Evolutionary conservation across 2,888 invertebrate species (phyloP), one percentile per base, ranked within the genome.

Genomic region (Erebia epiphron): DNA sequence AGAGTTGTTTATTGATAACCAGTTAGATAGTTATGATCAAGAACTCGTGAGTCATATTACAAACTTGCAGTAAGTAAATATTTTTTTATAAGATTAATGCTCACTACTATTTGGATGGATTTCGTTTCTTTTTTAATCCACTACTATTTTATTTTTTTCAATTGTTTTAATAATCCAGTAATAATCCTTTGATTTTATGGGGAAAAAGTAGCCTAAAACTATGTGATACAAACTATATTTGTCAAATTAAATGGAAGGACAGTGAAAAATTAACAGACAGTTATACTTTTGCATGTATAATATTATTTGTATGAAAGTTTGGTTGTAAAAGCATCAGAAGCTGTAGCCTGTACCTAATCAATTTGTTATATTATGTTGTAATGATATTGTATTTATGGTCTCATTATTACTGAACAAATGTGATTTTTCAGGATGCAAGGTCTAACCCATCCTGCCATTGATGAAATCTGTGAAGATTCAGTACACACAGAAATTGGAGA

Each of bases 21-120:
- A 91, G 49, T 77, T 91, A 70, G 91, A 91, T 77, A 87, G 82
- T 73, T 91, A 88, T 81, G 92, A 93, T 72, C 90, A 90, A 50
- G 91, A 93, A 71, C 80, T 92, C 8, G 85, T 93, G 84, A 82
- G 80, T 70, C 88, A 92, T 71, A 83, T 92, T 63, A 82, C 89
- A 56, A 85, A 79, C 79, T 83, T 92, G 74, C 91, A 92, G 94
- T 94, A 82, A 92, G 93, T 91, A 46, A 11, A 43, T 43, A 3
- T 1, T 11, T 18, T 60, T 43, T 18, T 43, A 41, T 18, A 49
- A 16, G 52, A 35, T 35, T 35, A 35, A 35, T 35, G 1, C 35
- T 7, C 1, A 35, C 35, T 35, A 35, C 35, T 35, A 35, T 35
- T 35, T 35, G 35, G 1, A 35, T 35, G 7, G 35, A 35, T 35